A percentile compares a stretch with the other conserved stretches of the same genome.
Conservation (phyloP, 2,113 vertebrate genomes). For the Elephantulus edwardii region DNA sequence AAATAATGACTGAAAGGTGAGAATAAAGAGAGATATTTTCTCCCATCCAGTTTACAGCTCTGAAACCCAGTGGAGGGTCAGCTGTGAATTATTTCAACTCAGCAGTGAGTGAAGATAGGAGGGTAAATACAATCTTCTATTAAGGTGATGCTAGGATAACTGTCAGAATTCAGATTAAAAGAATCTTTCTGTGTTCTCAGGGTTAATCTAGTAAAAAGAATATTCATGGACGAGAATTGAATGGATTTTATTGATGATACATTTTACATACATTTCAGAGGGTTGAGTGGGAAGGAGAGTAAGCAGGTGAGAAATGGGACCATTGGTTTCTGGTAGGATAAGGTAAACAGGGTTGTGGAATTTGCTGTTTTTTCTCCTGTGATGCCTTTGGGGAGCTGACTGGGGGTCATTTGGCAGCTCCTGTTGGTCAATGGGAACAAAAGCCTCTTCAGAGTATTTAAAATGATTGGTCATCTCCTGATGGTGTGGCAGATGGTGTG, state of each 20-base stretch:
- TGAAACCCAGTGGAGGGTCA: too few species aligned
- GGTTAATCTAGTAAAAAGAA: neutral
- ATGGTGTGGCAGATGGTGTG: neutral
- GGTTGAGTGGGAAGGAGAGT: neutral
- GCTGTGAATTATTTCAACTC: too few species aligned
- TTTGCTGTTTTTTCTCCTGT: neutral
- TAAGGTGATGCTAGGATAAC: neutral
- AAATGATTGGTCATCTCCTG: neutral
- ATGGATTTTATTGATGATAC: neutral
- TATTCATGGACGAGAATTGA: neutral
- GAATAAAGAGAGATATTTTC: too few species aligned
- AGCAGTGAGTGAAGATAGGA: too few species aligned
- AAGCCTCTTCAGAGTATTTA: neutral
- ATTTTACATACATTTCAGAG: neutral
- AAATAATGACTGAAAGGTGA: constrained; percentile 7
- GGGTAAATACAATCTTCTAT: neutral
- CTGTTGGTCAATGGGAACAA: neutral
- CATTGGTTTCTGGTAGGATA: neutral
- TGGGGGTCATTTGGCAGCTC: neutral
- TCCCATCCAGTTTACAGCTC: too few species aligned
- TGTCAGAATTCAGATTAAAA: constrained; percentile 23
- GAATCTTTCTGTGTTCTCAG: constrained; percentile 13
- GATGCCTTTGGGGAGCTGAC: neutral
- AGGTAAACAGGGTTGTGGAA: neutral
- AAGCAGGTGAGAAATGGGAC: neutral